Conservation (phyloP, 2,888 invertebrate species). For the Sminthurides aquaticus region DNA sequence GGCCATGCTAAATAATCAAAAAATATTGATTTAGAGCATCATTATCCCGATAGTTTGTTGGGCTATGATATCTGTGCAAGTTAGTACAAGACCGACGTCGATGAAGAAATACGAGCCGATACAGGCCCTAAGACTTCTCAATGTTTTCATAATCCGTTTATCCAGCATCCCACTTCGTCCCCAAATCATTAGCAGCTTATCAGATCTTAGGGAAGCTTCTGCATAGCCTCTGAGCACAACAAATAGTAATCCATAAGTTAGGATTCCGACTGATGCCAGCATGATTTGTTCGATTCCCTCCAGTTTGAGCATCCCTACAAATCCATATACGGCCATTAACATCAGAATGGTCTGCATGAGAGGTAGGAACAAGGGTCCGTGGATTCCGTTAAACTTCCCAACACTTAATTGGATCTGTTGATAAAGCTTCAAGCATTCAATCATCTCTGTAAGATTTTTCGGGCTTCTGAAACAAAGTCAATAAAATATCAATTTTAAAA, state of each 20-base stretch:
- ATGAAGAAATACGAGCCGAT: background rate
- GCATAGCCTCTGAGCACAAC: background rate
- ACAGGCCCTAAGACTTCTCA: background rate
- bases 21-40: no score
- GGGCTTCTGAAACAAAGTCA: no score
- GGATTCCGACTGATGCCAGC: background rate
- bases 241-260: background rate
- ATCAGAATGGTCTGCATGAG: background rate
- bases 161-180: background rate
- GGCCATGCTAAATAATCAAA: no score
- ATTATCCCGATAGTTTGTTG: background rate
- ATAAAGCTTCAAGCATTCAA: background rate
- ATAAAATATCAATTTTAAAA: no score
- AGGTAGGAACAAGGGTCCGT: background rate
- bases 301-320: background rate
- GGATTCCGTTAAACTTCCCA: background rate
- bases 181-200: background rate
- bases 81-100: background rate
- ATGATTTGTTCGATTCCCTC: background rate
- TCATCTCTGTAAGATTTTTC: no score
- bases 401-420: background rate
- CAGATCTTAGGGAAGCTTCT: background rate
- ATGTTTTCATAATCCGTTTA: background rate
- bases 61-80: background rate
- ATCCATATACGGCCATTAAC: background rate